Percentiles rank a stretch among this genome's conserved stretches.
Evolutionary conservation across 1,140 invertebrate genomes (phyloP).

Genomic region (Drosophila littoralis): DNA sequence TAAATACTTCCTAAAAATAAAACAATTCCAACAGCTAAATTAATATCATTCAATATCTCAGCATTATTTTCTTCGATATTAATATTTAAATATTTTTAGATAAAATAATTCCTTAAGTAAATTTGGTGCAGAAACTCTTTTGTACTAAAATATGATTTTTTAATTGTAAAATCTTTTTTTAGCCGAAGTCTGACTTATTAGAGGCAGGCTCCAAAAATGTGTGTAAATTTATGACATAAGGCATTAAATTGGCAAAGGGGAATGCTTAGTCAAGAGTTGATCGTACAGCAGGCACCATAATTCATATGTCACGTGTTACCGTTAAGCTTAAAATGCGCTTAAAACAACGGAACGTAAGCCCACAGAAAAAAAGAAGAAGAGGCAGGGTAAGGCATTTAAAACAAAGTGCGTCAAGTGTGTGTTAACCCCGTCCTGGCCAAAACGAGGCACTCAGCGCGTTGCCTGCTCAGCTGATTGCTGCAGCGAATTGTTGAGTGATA

Average conservation of each 20-base stretch:
- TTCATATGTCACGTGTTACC: conserved; percentile 63
- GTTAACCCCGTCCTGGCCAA: conserved; percentile 20
- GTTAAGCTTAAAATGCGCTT: conserved; percentile 76
- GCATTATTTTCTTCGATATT: no score
- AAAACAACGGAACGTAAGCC: conserved; percentile 44
- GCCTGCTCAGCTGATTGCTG: conserved; percentile 48
- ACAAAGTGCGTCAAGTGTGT: conserved; percentile 47
- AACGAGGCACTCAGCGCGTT: conserved; percentile 55
- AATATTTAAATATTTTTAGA: no score
- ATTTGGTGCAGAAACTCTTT: no score
- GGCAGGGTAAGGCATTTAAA: conserved; percentile 52
- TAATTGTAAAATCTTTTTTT: no score
- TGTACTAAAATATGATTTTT: no score
- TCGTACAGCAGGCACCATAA: conserved; percentile 52
- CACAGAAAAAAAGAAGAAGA: conserved; percentile 32
- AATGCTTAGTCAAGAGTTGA: conserved; percentile 35
- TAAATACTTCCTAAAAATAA: no score
- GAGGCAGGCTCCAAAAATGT: background rate
- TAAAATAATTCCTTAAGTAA: no score
- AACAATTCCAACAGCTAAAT: no score
- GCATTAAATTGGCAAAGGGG: conserved; percentile 38
- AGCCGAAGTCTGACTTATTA: background rate
- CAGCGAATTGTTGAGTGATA: conserved; percentile 66
- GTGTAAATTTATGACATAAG: conserved; percentile 33
- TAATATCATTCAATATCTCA: no score